A percentile compares a stretch with the other conserved stretches of the same genome.
Conservation (phyloP, 2,113 vertebrate genomes). For the Festucalex cinctus region DNA sequence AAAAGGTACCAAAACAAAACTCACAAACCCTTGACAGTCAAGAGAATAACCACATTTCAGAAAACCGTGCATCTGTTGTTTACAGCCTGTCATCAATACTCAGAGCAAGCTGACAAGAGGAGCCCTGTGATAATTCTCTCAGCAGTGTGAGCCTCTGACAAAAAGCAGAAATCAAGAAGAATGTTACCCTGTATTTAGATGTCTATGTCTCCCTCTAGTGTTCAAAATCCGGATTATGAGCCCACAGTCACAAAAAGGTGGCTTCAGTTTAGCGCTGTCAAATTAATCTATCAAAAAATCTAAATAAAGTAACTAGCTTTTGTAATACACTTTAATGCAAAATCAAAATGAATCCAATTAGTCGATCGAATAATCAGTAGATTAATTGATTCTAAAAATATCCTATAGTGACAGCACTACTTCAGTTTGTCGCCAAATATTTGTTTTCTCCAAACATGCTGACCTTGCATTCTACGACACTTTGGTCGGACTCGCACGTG, state of each 20-base stretch:
- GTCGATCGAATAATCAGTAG: too few species aligned
- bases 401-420: too few species aligned
- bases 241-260: neutral
- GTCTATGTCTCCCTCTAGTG: slow-evolving; percentile 65
- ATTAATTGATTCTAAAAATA: too few species aligned
- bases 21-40: neutral
- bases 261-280: neutral
- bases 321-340: too few species aligned
- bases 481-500: slow-evolving; percentile 97
- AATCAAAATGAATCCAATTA: too few species aligned
- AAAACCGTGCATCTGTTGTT: slow-evolving; percentile 52
- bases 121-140: slow-evolving; percentile 68
- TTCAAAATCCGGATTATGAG: slow-evolving; percentile 4
- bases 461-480: slow-evolving; percentile 96
- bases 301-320: too few species aligned
- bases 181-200: slow-evolving; percentile 46
- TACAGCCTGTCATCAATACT: slow-evolving; percentile 69
- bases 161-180: slow-evolving; percentile 69
- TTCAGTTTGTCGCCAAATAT: too few species aligned
- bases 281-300: too few species aligned
- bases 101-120: slow-evolving; percentile 51
- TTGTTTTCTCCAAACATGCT: slow-evolving; percentile 6
- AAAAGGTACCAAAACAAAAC: slow-evolving; percentile 13
- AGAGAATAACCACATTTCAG: neutral
- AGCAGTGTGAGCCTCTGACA: slow-evolving; percentile 63